Evolutionary conservation across 1,140 invertebrate species (phyloP).

Genomic region (Cydia splendana): DNA sequence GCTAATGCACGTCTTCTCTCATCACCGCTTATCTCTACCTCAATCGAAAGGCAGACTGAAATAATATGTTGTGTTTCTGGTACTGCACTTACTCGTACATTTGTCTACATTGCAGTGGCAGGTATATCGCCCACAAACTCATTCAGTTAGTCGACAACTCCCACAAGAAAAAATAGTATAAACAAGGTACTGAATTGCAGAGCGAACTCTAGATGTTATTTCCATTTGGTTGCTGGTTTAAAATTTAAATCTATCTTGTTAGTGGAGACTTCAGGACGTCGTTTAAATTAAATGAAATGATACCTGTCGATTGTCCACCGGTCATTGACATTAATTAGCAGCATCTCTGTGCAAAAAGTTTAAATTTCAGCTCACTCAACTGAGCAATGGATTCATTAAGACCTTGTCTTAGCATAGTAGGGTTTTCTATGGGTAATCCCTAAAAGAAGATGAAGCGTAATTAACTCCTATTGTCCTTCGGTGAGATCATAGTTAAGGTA

Average conservation of each 20-base stretch:
- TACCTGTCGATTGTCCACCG: neutral
- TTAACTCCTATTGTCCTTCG: neutral
- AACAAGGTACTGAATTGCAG: neutral
- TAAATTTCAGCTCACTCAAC: no score
- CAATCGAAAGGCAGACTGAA: no score
- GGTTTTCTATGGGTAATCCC: neutral
- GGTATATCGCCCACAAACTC: neutral
- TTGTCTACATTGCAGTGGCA: neutral
- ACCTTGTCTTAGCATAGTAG: neutral
- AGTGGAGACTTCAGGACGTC: neutral
- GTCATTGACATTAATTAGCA: neutral
- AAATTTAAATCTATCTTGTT: neutral
- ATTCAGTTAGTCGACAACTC: neutral
- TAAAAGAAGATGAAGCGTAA: neutral
- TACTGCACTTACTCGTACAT: no score
- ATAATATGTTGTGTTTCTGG: no score
- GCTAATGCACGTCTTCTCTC: no score
- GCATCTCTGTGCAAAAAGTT: neutral
- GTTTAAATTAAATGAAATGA: neutral
- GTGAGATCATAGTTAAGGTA: neutral
- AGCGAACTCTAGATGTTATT: neutral
- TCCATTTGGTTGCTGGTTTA: neutral
- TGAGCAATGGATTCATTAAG: no score
- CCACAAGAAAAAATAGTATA: slow-evolving; percentile 6
- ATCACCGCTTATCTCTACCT: no score